phyloP scores from a whole-genome alignment of 1,140 invertebrate genomes.

The Camponotus floridanus region DNA sequence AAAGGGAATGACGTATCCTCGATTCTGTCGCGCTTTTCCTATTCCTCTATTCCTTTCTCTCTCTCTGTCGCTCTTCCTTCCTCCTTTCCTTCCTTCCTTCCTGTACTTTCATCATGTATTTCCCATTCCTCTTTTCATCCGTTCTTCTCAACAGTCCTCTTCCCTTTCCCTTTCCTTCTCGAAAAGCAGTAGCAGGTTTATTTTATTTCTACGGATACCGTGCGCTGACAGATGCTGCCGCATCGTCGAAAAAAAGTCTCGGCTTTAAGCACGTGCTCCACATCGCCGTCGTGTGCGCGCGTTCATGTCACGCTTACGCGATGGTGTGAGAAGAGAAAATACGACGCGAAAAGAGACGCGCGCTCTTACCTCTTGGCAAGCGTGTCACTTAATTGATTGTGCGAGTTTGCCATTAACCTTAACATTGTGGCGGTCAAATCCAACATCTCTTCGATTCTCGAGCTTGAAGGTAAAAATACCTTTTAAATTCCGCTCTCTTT shows the following conservation, averaged over 20 bases:
- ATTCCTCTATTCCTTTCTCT: constrained; percentile 25
- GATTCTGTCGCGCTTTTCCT: constrained; percentile 49
- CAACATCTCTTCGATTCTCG: background rate
- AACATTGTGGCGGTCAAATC: constrained; percentile 38
- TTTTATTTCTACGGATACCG: constrained; percentile 60
- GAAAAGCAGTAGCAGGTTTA: constrained; percentile 42
- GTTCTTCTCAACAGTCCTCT: background rate
- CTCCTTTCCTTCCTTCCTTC: constrained; percentile 48
- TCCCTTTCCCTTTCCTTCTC: background rate
- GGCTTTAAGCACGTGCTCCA: constrained; percentile 57
- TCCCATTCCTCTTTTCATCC: constrained; percentile 6
- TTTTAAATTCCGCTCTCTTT: background rate
- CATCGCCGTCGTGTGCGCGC: constrained; percentile 15
- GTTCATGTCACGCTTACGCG: background rate
- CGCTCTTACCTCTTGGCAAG: constrained; percentile 17
- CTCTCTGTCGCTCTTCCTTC: background rate
- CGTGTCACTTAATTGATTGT: constrained; percentile 39
- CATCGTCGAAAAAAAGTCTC: constrained; percentile 53
- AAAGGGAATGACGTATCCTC: constrained; percentile 23
- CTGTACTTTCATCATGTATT: constrained; percentile 38
- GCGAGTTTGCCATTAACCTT: constrained; percentile 47
- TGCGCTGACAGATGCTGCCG: constrained; percentile 57
- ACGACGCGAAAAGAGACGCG: constrained; percentile 43
- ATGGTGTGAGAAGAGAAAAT: constrained; percentile 48
- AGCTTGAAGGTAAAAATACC: background rate